Evolutionary conservation across 2,113 vertebrate species (phyloP).

Genomic region (Notothenia coriiceps): DNA sequence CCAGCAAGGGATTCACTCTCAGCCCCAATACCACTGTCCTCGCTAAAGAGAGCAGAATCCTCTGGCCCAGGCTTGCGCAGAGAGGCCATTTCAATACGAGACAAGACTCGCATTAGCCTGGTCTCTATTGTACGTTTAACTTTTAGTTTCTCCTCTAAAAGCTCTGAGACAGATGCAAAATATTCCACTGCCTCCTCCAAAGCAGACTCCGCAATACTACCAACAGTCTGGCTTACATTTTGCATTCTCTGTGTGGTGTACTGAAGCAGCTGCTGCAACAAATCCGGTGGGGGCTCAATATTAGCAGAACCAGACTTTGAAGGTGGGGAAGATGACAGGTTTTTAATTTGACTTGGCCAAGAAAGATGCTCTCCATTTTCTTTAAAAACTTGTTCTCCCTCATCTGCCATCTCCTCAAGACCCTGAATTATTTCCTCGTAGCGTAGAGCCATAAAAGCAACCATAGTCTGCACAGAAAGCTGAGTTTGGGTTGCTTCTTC

Average conservation of each 20-base stretch:
- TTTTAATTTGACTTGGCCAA: conserved; percentile 86
- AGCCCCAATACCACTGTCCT: conserved; percentile 95
- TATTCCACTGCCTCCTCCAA: conserved; percentile 88
- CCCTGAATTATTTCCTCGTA: conserved; percentile 90
- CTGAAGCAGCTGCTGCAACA: conserved; percentile 94
- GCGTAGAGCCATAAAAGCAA: conserved; percentile 87
- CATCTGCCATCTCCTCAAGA: conserved; percentile 87
- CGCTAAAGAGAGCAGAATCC: conserved; percentile 90
- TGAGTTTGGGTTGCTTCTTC: conserved; percentile 90
- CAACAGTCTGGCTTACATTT: conserved; percentile 82
- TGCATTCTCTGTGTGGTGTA: conserved; percentile 93
- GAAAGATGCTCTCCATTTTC: conserved; percentile 86
- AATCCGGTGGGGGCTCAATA: conserved; percentile 86
- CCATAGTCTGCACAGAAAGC: conserved; percentile 90
- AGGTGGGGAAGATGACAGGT: conserved; percentile 63
- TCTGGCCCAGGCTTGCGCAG: conserved; percentile 79
- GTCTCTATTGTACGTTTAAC: conserved; percentile 85
- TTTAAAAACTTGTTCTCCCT: conserved; percentile 90
- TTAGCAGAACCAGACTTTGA: conserved; percentile 68
- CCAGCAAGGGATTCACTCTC: conserved; percentile 90
- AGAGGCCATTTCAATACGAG: conserved; percentile 87
- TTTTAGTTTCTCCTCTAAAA: conserved; percentile 88
- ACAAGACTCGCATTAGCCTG: conserved; percentile 83
- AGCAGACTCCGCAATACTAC: conserved; percentile 84
- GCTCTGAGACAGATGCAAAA: conserved; percentile 85